phyloP scores from a whole-genome alignment of 2,888 invertebrate species.

The Drosophila koepferae region DNA sequence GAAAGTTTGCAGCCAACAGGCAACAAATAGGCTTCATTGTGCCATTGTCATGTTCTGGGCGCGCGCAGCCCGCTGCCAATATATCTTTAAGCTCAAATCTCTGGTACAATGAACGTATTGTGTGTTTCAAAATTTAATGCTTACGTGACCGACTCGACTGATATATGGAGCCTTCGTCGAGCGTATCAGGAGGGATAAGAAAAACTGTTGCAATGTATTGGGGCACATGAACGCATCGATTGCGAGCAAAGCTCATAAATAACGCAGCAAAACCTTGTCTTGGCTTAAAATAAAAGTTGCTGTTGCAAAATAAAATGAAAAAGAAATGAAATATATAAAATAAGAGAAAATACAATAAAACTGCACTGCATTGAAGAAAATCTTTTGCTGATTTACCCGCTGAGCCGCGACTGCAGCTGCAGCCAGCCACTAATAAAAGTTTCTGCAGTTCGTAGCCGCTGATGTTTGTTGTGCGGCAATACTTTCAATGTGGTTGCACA shows the following conservation, averaged over 20 bases:
- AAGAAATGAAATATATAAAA: neutral
- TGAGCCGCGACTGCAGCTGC: constrained; percentile 28
- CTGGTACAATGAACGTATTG: constrained; percentile 66
- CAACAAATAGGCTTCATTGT: constrained; percentile 69
- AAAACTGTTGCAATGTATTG: constrained; percentile 50
- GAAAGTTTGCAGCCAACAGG: constrained; percentile 38
- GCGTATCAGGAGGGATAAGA: constrained; percentile 14
- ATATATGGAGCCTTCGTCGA: constrained; percentile 31
- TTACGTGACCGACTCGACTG: constrained; percentile 60
- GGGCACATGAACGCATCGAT: constrained; percentile 48
- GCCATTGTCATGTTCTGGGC: constrained; percentile 58
- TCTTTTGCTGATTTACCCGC: constrained; percentile 71
- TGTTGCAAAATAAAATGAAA: constrained; percentile 27
- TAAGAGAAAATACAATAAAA: constrained; percentile 39
- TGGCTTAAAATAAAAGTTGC: constrained; percentile 61
- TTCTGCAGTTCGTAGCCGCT: constrained; percentile 51
- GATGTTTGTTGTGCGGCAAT: constrained; percentile 52
- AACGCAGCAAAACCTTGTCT: constrained; percentile 41
- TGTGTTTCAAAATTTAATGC: constrained; percentile 64
- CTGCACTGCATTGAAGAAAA: constrained; percentile 56
- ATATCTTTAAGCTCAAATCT: constrained; percentile 68
- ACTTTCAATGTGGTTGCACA: constrained; percentile 41
- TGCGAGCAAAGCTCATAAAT: constrained; percentile 65
- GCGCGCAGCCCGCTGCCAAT: constrained; percentile 23
- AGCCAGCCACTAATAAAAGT: constrained; percentile 63